phyloP scores from a whole-genome alignment of 2,888 invertebrate species.

The Clostera curtula region DNA sequence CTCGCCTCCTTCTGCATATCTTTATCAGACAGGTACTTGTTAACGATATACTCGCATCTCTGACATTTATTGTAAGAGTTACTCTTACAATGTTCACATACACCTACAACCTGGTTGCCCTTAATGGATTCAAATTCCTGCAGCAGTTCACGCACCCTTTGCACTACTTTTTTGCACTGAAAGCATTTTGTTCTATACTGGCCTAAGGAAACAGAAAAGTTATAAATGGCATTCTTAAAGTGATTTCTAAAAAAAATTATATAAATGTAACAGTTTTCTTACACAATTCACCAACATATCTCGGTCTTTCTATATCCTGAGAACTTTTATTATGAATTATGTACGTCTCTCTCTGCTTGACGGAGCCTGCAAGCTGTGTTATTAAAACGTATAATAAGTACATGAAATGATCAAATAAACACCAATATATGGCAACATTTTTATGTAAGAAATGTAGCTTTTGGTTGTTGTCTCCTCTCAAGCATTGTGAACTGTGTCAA shows the following conservation, averaged over 20 bases:
- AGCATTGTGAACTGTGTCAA: too few species aligned
- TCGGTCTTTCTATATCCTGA: slow-evolving; percentile 18
- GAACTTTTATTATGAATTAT: slow-evolving; percentile 23
- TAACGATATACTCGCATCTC: slow-evolving; percentile 31
- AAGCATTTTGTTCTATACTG: slow-evolving; percentile 29
- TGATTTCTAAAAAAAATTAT: neutral
- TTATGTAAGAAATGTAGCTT: too few species aligned
- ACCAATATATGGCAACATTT: too few species aligned
- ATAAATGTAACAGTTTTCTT: slow-evolving; percentile 12
- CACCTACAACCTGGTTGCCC: slow-evolving; percentile 22
- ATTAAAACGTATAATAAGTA: too few species aligned
- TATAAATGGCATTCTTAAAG: neutral
- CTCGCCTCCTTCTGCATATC: slow-evolving; percentile 16
- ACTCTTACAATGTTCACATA: slow-evolving; percentile 35
- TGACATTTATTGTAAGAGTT: slow-evolving; percentile 28
- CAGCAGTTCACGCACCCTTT: slow-evolving; percentile 28
- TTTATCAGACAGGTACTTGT: slow-evolving; percentile 22
- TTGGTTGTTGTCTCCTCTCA: too few species aligned
- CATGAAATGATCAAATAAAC: too few species aligned
- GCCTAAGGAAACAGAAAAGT: slow-evolving; percentile 18
- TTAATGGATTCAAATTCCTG: slow-evolving; percentile 31
- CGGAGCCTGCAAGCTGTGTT: too few species aligned
- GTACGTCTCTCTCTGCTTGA: slow-evolving; percentile 12
- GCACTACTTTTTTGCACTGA: slow-evolving; percentile 29
- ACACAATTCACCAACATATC: slow-evolving; percentile 27